Evolutionary conservation across 2,797 vertebrate genomes (phyloP), one percentile per base, ranked within the genome.

Genomic region (Agapornis canus): DNA sequence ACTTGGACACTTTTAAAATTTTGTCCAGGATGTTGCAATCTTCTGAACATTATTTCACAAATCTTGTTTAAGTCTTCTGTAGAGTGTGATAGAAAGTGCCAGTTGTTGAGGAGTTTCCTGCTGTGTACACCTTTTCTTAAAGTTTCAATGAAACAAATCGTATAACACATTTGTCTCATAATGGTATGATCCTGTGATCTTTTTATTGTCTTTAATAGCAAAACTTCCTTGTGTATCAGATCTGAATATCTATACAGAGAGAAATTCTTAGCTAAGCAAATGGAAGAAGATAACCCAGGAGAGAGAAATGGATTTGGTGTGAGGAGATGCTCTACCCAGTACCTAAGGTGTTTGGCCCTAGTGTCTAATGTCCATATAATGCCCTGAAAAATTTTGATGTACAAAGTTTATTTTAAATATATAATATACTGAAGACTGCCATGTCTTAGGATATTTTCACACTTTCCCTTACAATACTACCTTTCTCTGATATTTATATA

Each of bases 261-360:
- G 93, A 96, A 95, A 96, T 94, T 96, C 89, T 94, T 94, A 96
- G 85, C 91, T 96, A 95, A 96, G 82, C 92, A 94, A 96, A 94
- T 92, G 82, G 82, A 96, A 94, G 90, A 95, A 95, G 93, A 87
- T 94, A 85, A 73, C 72, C 81, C 92, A 93, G 63, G 88, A 95
- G 78, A 93, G 81, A 94, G 68, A 95, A 95, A 93, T 93, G 89
- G 93, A 92, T 94, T 93, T 95, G 94, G 83, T 96, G 92, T 95
- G 94, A 95, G 96, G 92, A 96, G 90, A 95, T 96, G 89, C 89
- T 92, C 92, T 94, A 91, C 85, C 57, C 82, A 96, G 73, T 92
- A 92, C 65, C 89, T 94, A 89, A 92, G 84, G 96, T 93, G 92
- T 91, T 95, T 95, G 94, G 90, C 88, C 88, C 80, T 92, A 82